These are phyloP conservation scores for Patella depressa DNA, from an alignment of 2,888 invertebrate species.

Conservation along the genomic window DNA sequence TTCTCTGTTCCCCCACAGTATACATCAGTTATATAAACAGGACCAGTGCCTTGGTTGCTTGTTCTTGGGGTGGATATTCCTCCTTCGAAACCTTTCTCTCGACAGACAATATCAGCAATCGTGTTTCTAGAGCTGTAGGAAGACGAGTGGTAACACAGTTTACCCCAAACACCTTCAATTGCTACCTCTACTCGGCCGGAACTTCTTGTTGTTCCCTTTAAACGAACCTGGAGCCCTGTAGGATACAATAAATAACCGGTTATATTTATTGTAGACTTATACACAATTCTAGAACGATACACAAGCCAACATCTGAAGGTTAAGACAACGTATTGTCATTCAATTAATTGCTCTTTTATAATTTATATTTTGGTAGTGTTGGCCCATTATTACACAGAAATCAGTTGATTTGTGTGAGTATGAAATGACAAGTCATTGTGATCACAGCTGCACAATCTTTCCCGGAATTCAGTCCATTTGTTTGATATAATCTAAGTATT, in stretches of 20 bases:
- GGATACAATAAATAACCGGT: background rate
- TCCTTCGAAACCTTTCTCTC: slow-evolving; percentile 69
- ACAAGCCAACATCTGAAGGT: too few relatives aligned
- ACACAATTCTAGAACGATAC: too few relatives aligned
- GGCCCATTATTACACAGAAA: too few relatives aligned
- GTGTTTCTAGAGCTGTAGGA: background rate
- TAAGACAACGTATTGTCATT: too few relatives aligned
- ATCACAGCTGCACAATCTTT: too few relatives aligned
- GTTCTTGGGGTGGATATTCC: slow-evolving; percentile 6
- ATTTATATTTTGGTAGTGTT: too few relatives aligned
- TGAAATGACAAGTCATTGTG: too few relatives aligned
- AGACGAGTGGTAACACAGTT: background rate
- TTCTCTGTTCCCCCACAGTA: slow-evolving; percentile 29
- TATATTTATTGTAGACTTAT: too few relatives aligned
- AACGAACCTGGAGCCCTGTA: slow-evolving; percentile 21
- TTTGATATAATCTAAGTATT: too few relatives aligned
- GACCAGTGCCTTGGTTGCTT: background rate
- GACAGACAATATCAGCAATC: slow-evolving; percentile 17
- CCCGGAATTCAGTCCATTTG: too few relatives aligned
- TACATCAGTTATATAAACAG: slow-evolving; percentile 28
- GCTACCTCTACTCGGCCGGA: slow-evolving; percentile 20
- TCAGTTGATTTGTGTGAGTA: too few relatives aligned
- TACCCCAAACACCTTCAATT: slow-evolving; percentile 14
- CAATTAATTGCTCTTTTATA: too few relatives aligned
- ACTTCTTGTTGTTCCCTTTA: slow-evolving; percentile 9